These are phyloP conservation scores for Drosophila dives DNA, from an alignment of 2,888 invertebrate species.

Conservation along the genomic window DNA sequence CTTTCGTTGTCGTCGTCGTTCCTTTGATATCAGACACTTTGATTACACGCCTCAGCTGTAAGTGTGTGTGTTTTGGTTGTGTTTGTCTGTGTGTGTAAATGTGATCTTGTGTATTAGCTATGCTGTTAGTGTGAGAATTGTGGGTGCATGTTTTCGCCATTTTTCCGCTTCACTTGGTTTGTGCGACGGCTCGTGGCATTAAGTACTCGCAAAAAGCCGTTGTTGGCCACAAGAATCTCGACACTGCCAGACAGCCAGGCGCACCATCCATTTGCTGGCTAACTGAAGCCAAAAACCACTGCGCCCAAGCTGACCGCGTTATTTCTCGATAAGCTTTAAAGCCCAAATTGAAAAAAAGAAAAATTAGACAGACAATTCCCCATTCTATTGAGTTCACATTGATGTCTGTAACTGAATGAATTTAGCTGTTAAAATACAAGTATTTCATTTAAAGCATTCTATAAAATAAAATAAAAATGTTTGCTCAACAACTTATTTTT, in stretches of 20 bases:
- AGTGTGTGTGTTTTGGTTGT: constrained; percentile 21
- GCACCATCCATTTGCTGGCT: constrained; percentile 54
- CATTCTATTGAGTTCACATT: neutral
- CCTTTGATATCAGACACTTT: constrained; percentile 74
- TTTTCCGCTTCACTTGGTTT: constrained; percentile 70
- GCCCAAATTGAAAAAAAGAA: neutral
- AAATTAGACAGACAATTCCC: neutral
- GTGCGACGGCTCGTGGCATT: constrained; percentile 67
- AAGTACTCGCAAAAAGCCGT: constrained; percentile 55
- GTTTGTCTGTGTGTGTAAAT: constrained; percentile 1
- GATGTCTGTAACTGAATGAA: neutral
- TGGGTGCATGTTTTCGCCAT: constrained; percentile 69
- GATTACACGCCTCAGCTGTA: constrained; percentile 70
- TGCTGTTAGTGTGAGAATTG: constrained; percentile 2
- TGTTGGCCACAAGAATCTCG: constrained; percentile 40
- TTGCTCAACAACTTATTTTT: neutral
- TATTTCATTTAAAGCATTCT: neutral
- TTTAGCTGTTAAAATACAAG: neutral
- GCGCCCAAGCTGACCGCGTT: constrained; percentile 21
- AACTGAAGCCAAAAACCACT: constrained; percentile 15
- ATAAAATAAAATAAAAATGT: neutral
- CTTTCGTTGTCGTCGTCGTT: constrained; percentile 45
- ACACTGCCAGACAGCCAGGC: constrained; percentile 52
- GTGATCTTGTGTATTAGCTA: neutral
- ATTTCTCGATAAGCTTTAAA: neutral